Percentiles rank a stretch among this genome's conserved stretches.
Conservation (phyloP, 2,113 vertebrate species). For the Thalassoma bifasciatum region DNA sequence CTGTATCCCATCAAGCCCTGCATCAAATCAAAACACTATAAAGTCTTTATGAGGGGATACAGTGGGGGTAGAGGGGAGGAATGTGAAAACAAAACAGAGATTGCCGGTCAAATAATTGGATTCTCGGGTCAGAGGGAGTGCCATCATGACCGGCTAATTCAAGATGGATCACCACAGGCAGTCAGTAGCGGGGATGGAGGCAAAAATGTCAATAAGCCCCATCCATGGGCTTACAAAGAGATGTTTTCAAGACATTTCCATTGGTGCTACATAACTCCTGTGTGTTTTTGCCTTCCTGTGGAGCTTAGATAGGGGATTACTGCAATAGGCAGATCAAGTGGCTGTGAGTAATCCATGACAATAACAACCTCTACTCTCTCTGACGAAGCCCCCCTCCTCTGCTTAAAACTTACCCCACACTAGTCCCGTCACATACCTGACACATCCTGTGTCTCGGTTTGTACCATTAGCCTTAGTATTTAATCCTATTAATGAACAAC, state of each 20-base stretch:
- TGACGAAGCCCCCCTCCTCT: slow-evolving; percentile 42
- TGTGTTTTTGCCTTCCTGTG: slow-evolving; percentile 76
- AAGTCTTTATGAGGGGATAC: slow-evolving; percentile 77
- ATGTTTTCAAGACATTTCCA: slow-evolving; percentile 76
- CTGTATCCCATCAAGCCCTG: slow-evolving; percentile 73
- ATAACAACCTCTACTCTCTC: slow-evolving; percentile 75
- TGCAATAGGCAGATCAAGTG: slow-evolving; percentile 80
- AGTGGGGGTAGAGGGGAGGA: slow-evolving; percentile 53
- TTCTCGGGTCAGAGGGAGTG: slow-evolving; percentile 76
- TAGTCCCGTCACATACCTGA: slow-evolving; percentile 73
- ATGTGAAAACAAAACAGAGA: slow-evolving; percentile 68
- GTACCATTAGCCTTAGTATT: slow-evolving; percentile 75
- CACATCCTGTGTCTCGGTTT: slow-evolving; percentile 74
- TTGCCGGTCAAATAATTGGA: slow-evolving; percentile 79
- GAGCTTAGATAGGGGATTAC: slow-evolving; percentile 80
- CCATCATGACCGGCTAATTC: slow-evolving; percentile 84
- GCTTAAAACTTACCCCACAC: slow-evolving; percentile 68
- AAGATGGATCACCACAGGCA: slow-evolving; percentile 80
- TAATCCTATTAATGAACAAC: slow-evolving; percentile 82
- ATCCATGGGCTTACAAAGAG: slow-evolving; percentile 72
- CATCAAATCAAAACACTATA: slow-evolving; percentile 81
- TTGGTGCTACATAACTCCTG: slow-evolving; percentile 73
- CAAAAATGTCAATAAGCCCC: slow-evolving; percentile 78
- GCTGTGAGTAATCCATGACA: slow-evolving; percentile 82
- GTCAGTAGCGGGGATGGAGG: slow-evolving; percentile 67